Percentiles rank a stretch among this genome's conserved stretches.
phyloP scores from a whole-genome alignment of 2,113 vertebrate species.

The Verasper variegatus region DNA sequence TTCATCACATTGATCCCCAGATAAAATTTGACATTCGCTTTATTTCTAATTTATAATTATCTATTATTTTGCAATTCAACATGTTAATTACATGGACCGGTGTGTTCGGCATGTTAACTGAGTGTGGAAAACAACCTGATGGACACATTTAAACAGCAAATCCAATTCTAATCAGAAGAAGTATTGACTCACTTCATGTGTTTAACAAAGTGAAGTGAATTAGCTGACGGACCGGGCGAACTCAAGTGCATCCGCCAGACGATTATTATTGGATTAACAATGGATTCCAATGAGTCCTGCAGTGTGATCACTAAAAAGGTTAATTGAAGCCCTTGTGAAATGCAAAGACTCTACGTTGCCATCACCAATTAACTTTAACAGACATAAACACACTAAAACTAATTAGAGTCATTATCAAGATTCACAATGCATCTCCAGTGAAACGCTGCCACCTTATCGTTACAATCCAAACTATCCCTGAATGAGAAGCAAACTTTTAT shows the following conservation, averaged over 20 bases:
- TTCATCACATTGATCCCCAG: background rate
- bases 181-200: slow-evolving; percentile 46
- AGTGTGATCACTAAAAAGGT: slow-evolving; percentile 71
- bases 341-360: slow-evolving; percentile 45
- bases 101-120: background rate
- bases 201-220: slow-evolving; percentile 61
- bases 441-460: background rate
- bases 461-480: slow-evolving; percentile 10
- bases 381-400: slow-evolving; percentile 52
- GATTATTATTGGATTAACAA: slow-evolving; percentile 74
- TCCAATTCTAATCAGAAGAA: slow-evolving; percentile 55
- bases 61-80: background rate
- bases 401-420: slow-evolving; percentile 10
- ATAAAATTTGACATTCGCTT: background rate
- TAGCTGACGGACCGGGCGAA: slow-evolving; percentile 40
- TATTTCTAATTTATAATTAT: too few species aligned
- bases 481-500: slow-evolving; percentile 1
- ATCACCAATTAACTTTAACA: slow-evolving; percentile 39
- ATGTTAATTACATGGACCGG: slow-evolving; percentile 2
- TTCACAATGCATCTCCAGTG: slow-evolving; percentile 11
- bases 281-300: slow-evolving; percentile 55
- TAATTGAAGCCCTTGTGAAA: slow-evolving; percentile 70
- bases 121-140: slow-evolving; percentile 38
- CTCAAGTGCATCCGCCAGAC: slow-evolving; percentile 66
- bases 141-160: slow-evolving; percentile 45